Evolutionary conservation across 2,797 vertebrate genomes (phyloP).

Genomic region (Cercopithecus hamlyni): DNA sequence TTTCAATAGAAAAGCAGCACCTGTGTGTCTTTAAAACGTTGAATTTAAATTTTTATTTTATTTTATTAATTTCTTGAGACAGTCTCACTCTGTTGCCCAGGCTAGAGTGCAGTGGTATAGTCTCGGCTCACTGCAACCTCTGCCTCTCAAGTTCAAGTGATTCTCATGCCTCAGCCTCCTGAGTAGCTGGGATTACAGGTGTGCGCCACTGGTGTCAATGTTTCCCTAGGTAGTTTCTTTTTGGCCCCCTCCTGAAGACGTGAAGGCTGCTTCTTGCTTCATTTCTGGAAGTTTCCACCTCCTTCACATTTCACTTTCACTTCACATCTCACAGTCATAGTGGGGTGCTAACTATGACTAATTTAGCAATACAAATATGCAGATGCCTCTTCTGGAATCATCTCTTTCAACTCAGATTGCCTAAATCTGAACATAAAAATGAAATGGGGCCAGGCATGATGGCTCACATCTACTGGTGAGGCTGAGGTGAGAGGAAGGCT

Average conservation of each 20-base stretch:
- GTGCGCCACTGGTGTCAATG: not conserved
- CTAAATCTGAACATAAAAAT: not conserved
- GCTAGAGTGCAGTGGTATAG: not conserved
- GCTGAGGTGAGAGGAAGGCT: not conserved
- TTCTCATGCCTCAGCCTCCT: not conserved
- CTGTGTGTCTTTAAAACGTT: not conserved
- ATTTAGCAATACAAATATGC: not conserved
- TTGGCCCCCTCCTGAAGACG: not conserved
- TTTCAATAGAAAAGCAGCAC: not conserved
- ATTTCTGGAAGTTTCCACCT: not conserved
- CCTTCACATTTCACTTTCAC: not conserved
- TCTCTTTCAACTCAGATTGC: not conserved
- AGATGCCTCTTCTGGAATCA: not conserved
- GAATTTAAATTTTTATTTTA: not conserved
- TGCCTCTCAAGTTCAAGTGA: not conserved
- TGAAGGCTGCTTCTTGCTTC: not conserved
- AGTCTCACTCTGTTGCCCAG: not conserved
- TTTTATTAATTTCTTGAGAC: no score
- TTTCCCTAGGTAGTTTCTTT: not conserved
- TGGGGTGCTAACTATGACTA: not conserved
- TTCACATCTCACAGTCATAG: not conserved
- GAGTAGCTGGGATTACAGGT: not conserved
- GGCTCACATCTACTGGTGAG: not conserved
- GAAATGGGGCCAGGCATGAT: not conserved
- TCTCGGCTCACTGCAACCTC: not conserved